A percentile compares a stretch with the other conserved stretches of the same genome.
Conservation (phyloP, 2,113 vertebrate species). For the Chrysemys picta region DNA sequence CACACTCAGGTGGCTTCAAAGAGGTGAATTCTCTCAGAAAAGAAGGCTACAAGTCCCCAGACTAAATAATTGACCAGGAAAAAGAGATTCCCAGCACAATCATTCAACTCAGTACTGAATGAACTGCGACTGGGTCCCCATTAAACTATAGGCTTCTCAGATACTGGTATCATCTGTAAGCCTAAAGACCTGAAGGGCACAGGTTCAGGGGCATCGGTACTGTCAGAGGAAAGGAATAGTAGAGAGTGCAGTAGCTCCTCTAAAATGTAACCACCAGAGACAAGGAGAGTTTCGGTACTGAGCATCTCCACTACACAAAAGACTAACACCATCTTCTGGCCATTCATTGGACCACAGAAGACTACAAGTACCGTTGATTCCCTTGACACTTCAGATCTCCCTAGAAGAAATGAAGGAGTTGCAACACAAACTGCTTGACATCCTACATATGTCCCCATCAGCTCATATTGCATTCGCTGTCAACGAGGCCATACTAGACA, state of each 20-base stretch:
- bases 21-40: neutral
- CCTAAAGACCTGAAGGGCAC: neutral
- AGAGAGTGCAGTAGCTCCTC: neutral
- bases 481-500: neutral
- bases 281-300: too few relatives aligned
- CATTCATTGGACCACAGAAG: neutral
- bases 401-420: neutral
- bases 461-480: neutral
- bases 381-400: neutral
- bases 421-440: neutral
- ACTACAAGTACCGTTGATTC: neutral
- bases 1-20: neutral
- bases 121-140: neutral
- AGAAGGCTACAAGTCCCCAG: too few relatives aligned
- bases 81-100: neutral
- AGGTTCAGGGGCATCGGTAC: neutral
- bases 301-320: neutral
- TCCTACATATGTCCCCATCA: neutral
- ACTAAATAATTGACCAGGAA: neutral
- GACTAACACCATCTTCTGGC: neutral
- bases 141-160: neutral
- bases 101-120: neutral
- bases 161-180: neutral
- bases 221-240: neutral
- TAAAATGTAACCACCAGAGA: neutral